Evolutionary conservation across 2,797 vertebrate species (phyloP), one percentile per base, ranked within the genome.

Genomic region (Xenentodon cancila): DNA sequence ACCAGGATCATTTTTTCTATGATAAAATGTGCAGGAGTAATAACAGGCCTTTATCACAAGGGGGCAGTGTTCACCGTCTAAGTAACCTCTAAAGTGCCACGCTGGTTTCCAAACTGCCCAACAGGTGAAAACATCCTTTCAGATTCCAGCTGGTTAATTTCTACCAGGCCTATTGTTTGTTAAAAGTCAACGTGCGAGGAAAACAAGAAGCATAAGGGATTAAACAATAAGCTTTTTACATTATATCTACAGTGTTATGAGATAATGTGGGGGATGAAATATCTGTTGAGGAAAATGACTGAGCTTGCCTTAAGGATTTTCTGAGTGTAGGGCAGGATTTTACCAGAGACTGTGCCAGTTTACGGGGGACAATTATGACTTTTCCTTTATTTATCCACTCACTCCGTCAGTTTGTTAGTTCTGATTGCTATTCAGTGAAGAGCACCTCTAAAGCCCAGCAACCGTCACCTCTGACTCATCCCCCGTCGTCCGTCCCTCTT

Each of bases 41-140:
- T 70, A 48, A 67, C 49, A 37, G 7, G 17, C 15, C 6, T 49
- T 7, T 0, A 46, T 80, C 92, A 91, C 77, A 68, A 92, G 91
- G 72, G 81, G 84, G 81, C 64, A 67, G 72, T 45, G 71, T 53
- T 21, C 30, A 42, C 57, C 22, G 7, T 50, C n/a, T 3, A 8
- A 19, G 52, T 21, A 22, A 3, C 7, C 7, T 4, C 37, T 27
- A 0, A 16, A 30, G n/a, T 7, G 16, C 12, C 18, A 32, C 30
- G 1, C 30, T 7, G 7, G 30, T 32, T 37, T 37, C 34, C 12
- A 11, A 32, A 32, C 30, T 16, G 34, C 25, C 48, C 18, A 34
- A 53, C 71, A 67, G 62, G 42, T 64, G 30, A 30, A 59, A 58
- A 50, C 15, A 5, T 7, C 21, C 25, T 27, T 12, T 3, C 15